A percentile compares a stretch with the other conserved stretches of the same genome.
phyloP scores from a whole-genome alignment of 2,113 vertebrate genomes.

The Agapornis roseicollis region DNA sequence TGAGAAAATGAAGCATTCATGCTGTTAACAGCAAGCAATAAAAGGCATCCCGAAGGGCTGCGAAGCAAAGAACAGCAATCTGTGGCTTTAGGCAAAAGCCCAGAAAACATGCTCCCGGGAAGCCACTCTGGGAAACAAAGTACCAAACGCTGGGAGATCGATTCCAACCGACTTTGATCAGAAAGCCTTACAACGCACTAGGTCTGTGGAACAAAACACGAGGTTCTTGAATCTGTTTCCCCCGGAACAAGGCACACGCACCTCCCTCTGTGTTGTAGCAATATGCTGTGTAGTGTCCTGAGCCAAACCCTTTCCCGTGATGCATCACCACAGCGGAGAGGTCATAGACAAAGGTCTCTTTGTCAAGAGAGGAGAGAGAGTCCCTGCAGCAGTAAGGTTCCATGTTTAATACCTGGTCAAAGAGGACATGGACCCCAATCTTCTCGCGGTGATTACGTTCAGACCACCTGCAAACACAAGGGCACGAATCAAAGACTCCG shows the following conservation, averaged over 20 bases:
- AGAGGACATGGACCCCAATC: conserved; percentile 97
- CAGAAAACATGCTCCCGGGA: background rate
- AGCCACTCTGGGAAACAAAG: background rate
- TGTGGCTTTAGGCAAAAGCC: background rate
- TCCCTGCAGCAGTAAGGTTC: conserved; percentile 96
- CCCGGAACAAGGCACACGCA: conserved; percentile 77
- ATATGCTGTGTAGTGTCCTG: conserved; percentile 99
- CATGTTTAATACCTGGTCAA: conserved; percentile 98
- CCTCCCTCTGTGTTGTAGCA: conserved; percentile 99
- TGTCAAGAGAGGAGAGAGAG: conserved; percentile 85
- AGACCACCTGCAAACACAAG: conserved; percentile 87
- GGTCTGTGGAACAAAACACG: background rate
- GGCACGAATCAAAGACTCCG: background rate
- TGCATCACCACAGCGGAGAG: conserved; percentile 99
- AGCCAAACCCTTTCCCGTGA: conserved; percentile 98
- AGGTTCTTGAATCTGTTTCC: background rate
- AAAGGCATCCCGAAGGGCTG: background rate
- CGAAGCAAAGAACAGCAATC: background rate
- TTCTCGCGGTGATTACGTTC: conserved; percentile 99
- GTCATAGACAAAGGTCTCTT: conserved; percentile 93
- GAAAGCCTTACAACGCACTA: background rate
- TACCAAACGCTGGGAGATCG: background rate
- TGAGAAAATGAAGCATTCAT: conserved; percentile 9
- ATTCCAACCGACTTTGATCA: background rate
- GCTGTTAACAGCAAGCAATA: background rate